phyloP scores from a whole-genome alignment of 2,113 vertebrate genomes.

The Zeus faber region DNA sequence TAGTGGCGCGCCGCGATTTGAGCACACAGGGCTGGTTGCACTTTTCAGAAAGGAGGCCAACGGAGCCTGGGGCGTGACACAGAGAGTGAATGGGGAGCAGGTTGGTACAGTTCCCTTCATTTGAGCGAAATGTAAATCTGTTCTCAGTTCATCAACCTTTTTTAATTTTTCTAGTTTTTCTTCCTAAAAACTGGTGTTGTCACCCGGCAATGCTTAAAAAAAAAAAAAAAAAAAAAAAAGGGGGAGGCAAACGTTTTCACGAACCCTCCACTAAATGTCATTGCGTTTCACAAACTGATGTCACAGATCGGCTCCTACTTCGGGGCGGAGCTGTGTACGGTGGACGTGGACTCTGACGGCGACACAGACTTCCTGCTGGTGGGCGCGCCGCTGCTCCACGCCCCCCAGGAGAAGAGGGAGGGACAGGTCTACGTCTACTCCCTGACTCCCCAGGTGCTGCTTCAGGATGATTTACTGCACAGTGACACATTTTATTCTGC shows the following conservation, averaged over 20 bases:
- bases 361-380: slow-evolving; percentile 80
- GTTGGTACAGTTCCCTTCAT: no score
- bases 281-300: not conserved
- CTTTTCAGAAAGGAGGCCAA: slow-evolving; percentile 34
- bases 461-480: not conserved
- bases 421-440: slow-evolving; percentile 76
- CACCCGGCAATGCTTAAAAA: no score
- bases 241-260: no score
- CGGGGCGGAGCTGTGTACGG: slow-evolving; percentile 76
- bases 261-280: no score
- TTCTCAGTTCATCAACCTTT: no score
- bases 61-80: slow-evolving; percentile 28
- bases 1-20: slow-evolving; percentile 68
- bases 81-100: slow-evolving; percentile 53
- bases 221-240: no score
- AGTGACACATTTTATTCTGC: no score
- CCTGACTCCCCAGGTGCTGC: slow-evolving; percentile 66
- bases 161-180: no score
- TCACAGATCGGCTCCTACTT: slow-evolving; percentile 85
- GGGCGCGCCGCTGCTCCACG: slow-evolving; percentile 77
- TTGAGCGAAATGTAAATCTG: no score
- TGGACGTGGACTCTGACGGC: slow-evolving; percentile 75
- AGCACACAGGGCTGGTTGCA: slow-evolving; percentile 62
- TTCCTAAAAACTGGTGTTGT: no score
- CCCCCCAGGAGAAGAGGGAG: slow-evolving; percentile 60